phyloP scores from a whole-genome alignment of 2,113 vertebrate species.

The Chiloscyllium plagiosum region DNA sequence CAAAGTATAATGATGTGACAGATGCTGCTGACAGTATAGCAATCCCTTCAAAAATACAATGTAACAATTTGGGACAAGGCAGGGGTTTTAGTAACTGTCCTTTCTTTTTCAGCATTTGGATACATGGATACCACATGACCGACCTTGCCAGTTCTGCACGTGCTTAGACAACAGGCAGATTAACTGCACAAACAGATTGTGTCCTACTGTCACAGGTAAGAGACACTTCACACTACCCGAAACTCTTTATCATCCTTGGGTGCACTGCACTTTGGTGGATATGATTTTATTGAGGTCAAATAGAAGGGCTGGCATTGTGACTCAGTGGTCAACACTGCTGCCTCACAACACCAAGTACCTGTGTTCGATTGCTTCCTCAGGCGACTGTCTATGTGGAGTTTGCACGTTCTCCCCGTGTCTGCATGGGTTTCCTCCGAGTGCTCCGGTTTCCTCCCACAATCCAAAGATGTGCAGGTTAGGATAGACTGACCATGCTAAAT shows the following conservation, averaged over 20 bases:
- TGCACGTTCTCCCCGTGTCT: no score
- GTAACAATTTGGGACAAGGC: background rate
- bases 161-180: slow-evolving; percentile 72
- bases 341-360: no score
- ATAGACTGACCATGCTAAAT: no score
- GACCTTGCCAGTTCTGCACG: slow-evolving; percentile 79
- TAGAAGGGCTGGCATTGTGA: no score
- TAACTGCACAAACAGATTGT: slow-evolving; percentile 74
- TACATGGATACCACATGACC: slow-evolving; percentile 72
- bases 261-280: background rate
- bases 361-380: no score
- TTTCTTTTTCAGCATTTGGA: slow-evolving; percentile 67
- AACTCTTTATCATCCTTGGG: background rate
- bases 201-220: slow-evolving; percentile 67
- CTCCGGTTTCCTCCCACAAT: no score
- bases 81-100: no score
- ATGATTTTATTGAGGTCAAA: background rate
- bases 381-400: no score
- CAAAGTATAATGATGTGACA: background rate
- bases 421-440: no score
- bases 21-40: background rate
- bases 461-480: no score
- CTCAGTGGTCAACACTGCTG: no score
- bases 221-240: background rate
- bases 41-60: no score